Evolutionary conservation across 1,140 invertebrate genomes (phyloP).

Genomic region (Polypedilum pembai): DNA sequence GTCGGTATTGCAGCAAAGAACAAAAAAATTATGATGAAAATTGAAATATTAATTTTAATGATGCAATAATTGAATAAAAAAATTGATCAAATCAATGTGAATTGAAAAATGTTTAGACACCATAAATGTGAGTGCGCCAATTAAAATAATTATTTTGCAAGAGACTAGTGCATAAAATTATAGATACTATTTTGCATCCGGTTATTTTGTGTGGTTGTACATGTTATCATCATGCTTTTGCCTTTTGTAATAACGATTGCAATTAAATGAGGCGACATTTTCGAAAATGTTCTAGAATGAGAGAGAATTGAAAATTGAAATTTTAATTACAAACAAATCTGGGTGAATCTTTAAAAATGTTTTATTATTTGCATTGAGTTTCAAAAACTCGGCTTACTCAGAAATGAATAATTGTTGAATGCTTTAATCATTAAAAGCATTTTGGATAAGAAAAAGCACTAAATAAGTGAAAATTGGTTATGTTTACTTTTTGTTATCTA

Average conservation of each 20-base stretch:
- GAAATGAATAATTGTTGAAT: no score
- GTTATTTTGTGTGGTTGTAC: no score
- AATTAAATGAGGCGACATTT: background rate
- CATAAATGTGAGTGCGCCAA: background rate
- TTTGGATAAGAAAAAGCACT: background rate
- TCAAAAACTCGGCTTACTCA: no score
- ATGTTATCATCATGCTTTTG: background rate
- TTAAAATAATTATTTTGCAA: constrained; percentile 6
- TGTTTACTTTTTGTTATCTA: no score
- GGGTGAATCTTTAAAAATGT: no score
- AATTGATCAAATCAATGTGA: constrained; percentile 1
- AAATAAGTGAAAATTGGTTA: background rate
- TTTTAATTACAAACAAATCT: constrained; percentile 5
- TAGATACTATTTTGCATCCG: background rate
- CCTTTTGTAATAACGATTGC: background rate
- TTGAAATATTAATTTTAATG: constrained; percentile 8
- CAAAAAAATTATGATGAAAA: background rate
- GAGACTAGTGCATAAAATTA: constrained; percentile 9
- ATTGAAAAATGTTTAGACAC: background rate
- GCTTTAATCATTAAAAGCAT: no score
- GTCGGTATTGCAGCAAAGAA: no score
- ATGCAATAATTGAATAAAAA: background rate
- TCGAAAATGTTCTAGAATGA: background rate
- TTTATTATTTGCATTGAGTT: no score
- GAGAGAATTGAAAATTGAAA: constrained; percentile 10